Percentiles rank a stretch among this genome's conserved stretches.
Evolutionary conservation across 2,888 invertebrate species (phyloP).

Genomic region (Pogonocherus hispidulus): DNA sequence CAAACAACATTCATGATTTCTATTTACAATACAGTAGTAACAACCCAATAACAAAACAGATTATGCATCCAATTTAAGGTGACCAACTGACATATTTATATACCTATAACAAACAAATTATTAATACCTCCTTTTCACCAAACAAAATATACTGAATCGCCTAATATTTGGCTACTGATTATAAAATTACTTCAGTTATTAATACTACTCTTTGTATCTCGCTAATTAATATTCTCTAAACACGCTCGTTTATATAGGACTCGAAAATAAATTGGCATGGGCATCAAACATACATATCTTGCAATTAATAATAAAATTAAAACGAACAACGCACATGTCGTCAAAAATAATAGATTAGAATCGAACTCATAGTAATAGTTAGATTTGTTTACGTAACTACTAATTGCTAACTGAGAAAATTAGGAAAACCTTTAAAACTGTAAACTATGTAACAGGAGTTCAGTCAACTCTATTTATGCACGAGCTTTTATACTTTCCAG

Average conservation of each 20-base stretch:
- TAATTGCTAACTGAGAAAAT: not conserved
- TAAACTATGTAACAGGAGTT: not conserved
- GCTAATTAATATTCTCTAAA: slow-evolving; percentile 6
- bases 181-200: not conserved
- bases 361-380: not conserved
- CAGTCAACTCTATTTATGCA: not conserved
- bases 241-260: not conserved
- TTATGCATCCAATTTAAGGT: too few species aligned
- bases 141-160: not conserved
- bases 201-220: not conserved
- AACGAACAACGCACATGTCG: not conserved
- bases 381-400: not conserved
- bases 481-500: not conserved
- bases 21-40: too few species aligned
- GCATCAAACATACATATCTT: not conserved
- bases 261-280: slow-evolving; percentile 3
- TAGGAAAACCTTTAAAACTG: not conserved
- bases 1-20: too few species aligned
- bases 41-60: too few species aligned
- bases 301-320: slow-evolving; percentile 6
- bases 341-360: not conserved
- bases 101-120: not conserved
- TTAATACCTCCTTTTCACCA: not conserved
- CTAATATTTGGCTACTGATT: not conserved
- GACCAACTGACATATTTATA: too few species aligned